Percentiles rank a stretch among this genome's conserved stretches.
These are phyloP conservation scores for Castor canadensis DNA, from an alignment of 2,113 vertebrate species.

Conservation along the genomic window DNA sequence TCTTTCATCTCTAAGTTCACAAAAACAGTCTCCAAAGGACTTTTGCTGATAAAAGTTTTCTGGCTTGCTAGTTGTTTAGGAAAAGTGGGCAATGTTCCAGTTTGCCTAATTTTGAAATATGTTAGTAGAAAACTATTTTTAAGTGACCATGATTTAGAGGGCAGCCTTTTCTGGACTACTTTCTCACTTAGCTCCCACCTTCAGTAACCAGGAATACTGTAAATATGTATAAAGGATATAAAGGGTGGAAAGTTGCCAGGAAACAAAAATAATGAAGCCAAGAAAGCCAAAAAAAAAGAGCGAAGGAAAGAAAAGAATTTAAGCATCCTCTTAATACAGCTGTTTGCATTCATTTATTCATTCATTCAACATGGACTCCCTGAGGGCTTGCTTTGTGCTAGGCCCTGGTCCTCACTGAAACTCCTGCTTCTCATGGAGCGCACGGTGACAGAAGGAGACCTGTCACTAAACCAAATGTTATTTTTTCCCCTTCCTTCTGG, in stretches of 20 bases:
- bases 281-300: neutral
- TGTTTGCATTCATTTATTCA: neutral
- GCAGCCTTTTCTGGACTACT: neutral
- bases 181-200: too few relatives aligned
- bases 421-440: neutral
- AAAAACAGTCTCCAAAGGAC: neutral
- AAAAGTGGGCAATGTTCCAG: constrained; percentile 12
- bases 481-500: neutral
- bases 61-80: constrained; percentile 21
- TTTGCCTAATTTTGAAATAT: neutral
- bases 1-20: neutral
- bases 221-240: neutral
- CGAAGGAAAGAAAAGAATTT: neutral
- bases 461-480: constrained; percentile 55
- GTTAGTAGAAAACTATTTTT: neutral
- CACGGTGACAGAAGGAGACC: constrained; percentile 43
- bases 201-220: neutral
- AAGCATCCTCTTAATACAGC: neutral
- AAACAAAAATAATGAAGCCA: neutral
- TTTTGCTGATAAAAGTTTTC: constrained; percentile 42
- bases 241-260: neutral
- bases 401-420: neutral
- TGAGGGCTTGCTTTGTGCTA: neutral
- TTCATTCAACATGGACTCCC: neutral
- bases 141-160: neutral